A percentile compares a stretch with the other conserved stretches of the same genome.
Conservation (phyloP, 2,113 vertebrate species). For the Micronycteris hirsuta region DNA sequence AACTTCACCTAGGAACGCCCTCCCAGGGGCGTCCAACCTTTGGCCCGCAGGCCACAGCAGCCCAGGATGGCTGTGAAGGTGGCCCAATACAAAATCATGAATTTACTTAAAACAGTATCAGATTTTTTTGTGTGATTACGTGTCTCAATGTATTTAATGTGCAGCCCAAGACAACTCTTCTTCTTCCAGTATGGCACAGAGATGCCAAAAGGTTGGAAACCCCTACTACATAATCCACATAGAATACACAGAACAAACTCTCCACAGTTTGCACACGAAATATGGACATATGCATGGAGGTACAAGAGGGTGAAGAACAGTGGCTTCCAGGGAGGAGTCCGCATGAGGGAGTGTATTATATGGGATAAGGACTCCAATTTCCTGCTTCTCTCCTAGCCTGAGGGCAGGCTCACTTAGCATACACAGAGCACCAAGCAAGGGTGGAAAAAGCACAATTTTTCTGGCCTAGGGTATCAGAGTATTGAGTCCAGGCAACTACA, state of each 20-base stretch:
- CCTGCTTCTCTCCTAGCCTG: neutral
- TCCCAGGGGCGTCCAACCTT: neutral
- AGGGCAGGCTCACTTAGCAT: neutral
- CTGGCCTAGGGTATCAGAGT: neutral
- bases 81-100: no score
- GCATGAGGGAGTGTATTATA: rapidly evolving
- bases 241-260: neutral
- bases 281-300: neutral
- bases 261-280: neutral
- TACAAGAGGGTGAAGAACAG: neutral
- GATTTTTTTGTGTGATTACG: no score
- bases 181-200: no score
- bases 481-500: neutral
- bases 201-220: no score
- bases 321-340: neutral
- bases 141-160: no score
- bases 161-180: no score
- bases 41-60: no score
- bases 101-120: no score
- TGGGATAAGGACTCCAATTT: neutral
- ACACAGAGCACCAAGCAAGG: neutral
- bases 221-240: neutral
- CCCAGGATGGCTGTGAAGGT: no score
- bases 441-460: neutral
- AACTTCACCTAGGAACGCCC: neutral